Evolutionary conservation across 2,113 vertebrate species (phyloP).

Genomic region (Leptobrachium ailaonicum): DNA sequence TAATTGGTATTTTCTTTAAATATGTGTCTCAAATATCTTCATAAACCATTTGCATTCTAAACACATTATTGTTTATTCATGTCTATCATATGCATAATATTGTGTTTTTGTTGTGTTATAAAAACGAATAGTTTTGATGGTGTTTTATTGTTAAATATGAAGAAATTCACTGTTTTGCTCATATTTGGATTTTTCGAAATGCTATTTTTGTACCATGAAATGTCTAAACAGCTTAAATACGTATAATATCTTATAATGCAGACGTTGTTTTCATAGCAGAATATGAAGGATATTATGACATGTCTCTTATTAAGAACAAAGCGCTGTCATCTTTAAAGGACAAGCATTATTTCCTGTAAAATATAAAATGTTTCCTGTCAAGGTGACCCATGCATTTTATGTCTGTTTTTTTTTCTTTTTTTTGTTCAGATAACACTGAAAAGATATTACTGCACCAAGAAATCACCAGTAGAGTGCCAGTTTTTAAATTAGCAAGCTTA

Average conservation of each 20-base stretch:
- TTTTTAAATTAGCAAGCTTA: not conserved
- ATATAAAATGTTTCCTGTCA: not conserved
- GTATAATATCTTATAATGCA: too few species aligned
- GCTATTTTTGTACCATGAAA: too few species aligned
- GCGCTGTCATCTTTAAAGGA: not conserved
- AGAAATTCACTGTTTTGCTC: too few species aligned
- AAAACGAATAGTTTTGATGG: not conserved
- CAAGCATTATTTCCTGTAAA: not conserved
- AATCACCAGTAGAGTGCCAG: not conserved
- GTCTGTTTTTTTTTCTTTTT: not conserved
- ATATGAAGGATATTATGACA: too few species aligned
- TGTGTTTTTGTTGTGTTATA: too few species aligned
- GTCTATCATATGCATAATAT: too few species aligned
- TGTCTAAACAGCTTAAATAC: too few species aligned
- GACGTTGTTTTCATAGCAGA: too few species aligned
- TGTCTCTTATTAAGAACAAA: not conserved
- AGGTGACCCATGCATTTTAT: not conserved
- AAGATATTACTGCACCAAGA: slow-evolving; percentile 1
- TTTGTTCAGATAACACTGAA: slow-evolving; percentile 17
- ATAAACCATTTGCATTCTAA: not conserved
- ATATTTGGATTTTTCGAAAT: too few species aligned
- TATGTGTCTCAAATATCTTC: not conserved
- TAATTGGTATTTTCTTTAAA: slow-evolving; percentile 30
- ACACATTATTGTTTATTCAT: not conserved
- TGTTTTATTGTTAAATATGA: too few species aligned